These are phyloP conservation scores for Euzophera pinguis DNA, from an alignment of 2,888 invertebrate species.

Conservation along the genomic window DNA sequence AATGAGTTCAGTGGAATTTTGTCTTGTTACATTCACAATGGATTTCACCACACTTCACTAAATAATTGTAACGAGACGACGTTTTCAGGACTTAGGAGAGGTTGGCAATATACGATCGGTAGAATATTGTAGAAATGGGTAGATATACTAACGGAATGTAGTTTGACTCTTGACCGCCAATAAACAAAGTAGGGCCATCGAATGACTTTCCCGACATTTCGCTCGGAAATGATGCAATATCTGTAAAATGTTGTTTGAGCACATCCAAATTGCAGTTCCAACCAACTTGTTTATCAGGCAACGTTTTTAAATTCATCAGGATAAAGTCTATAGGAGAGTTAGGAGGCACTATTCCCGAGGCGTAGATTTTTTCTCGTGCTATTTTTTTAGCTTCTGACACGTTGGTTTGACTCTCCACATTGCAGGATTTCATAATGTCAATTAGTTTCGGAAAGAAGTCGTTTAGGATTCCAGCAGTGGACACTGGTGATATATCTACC, in stretches of 20 bases:
- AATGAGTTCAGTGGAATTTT: too few relatives aligned
- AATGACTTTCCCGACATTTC: constrained; percentile 36
- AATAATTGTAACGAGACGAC: too few relatives aligned
- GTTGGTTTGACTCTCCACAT: constrained; percentile 73
- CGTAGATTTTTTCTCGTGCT: constrained; percentile 39
- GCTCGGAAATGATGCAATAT: constrained; percentile 47
- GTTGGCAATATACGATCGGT: too few relatives aligned
- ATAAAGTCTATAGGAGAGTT: constrained; percentile 36
- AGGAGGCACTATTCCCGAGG: constrained; percentile 32
- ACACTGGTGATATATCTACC: constrained; percentile 84
- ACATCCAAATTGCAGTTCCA: constrained; percentile 52
- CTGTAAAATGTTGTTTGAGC: constrained; percentile 33
- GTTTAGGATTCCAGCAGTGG: constrained; percentile 69
- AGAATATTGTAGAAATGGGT: too few relatives aligned
- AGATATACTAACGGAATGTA: constrained; percentile 53
- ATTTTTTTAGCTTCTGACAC: constrained; percentile 80
- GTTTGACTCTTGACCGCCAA: constrained; percentile 51
- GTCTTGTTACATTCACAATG: too few relatives aligned
- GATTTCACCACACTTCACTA: too few relatives aligned
- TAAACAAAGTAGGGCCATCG: constrained; percentile 48
- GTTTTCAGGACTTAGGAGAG: too few relatives aligned
- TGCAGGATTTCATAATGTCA: constrained; percentile 78
- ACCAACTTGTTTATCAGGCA: constrained; percentile 34
- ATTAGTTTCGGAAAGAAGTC: constrained; percentile 74
- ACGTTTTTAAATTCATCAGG: constrained; percentile 45